phyloP scores from a whole-genome alignment of 2,888 invertebrate genomes.

The Diplolepis rosae region DNA sequence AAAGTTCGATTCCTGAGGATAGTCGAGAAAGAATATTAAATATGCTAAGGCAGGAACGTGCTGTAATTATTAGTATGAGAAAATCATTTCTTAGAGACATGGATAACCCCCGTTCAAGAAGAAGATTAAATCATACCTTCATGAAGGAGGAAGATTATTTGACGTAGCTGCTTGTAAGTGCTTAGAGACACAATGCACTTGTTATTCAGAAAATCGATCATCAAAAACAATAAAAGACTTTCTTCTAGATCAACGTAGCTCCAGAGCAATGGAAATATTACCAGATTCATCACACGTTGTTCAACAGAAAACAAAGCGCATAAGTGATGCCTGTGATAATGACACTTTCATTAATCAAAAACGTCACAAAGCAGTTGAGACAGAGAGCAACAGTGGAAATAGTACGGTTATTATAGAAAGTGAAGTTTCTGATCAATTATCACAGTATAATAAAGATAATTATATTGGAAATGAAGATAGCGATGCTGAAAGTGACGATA shows the following conservation, averaged over 20 bases:
- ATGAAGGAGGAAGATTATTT: background rate
- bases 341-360: background rate
- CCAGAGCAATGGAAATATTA: background rate
- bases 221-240: too few relatives aligned
- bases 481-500: too few relatives aligned
- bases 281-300: background rate
- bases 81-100: too few relatives aligned
- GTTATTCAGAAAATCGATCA: background rate
- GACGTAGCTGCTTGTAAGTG: background rate
- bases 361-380: too few relatives aligned
- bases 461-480: too few relatives aligned
- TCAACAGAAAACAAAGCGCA: background rate
- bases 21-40: too few relatives aligned
- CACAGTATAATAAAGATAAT: too few relatives aligned
- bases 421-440: background rate
- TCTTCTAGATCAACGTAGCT: background rate
- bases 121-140: slow-evolving; percentile 22
- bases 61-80: too few relatives aligned
- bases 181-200: background rate
- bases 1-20: too few relatives aligned
- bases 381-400: background rate
- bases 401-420: background rate
- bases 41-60: too few relatives aligned
- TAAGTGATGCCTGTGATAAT: background rate
- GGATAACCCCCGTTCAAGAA: slow-evolving; percentile 45